phyloP scores from a whole-genome alignment of 1,140 invertebrate species.

The Pectinophora gossypiella region DNA sequence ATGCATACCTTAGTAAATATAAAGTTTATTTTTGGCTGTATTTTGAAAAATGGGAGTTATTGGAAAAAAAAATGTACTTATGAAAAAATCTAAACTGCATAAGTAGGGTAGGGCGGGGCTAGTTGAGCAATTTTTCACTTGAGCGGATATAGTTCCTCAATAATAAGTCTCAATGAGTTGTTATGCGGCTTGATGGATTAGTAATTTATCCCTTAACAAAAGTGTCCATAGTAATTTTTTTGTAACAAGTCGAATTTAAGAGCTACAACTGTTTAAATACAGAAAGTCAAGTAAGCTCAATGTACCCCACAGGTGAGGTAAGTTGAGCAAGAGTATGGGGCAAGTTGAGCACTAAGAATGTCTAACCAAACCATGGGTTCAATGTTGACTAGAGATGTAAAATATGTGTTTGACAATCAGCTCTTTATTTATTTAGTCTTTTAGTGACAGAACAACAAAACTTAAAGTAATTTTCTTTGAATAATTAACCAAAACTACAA shows the following conservation, averaged over 20 bases:
- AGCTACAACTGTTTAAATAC: background rate
- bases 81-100: no score
- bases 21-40: no score
- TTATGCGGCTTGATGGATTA: background rate
- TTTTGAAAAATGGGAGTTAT: no score
- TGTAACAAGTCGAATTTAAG: background rate
- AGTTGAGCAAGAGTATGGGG: slow-evolving; percentile 2
- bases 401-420: background rate
- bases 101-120: slow-evolving; percentile 1
- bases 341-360: background rate
- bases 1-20: no score
- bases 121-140: slow-evolving; percentile 1
- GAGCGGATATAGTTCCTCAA: background rate
- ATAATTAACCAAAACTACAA: slow-evolving; percentile 16
- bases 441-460: slow-evolving; percentile 14
- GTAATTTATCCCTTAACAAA: background rate
- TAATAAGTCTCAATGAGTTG: background rate
- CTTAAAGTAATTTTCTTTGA: slow-evolving; percentile 21
- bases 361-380: background rate
- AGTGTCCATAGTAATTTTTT: background rate
- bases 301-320: background rate
- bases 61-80: no score
- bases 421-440: background rate
- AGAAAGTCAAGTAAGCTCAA: background rate
- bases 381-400: background rate